These are phyloP conservation scores for Anseranas semipalmata DNA, from an alignment of 2,113 vertebrate genomes.

Conservation along the genomic window DNA sequence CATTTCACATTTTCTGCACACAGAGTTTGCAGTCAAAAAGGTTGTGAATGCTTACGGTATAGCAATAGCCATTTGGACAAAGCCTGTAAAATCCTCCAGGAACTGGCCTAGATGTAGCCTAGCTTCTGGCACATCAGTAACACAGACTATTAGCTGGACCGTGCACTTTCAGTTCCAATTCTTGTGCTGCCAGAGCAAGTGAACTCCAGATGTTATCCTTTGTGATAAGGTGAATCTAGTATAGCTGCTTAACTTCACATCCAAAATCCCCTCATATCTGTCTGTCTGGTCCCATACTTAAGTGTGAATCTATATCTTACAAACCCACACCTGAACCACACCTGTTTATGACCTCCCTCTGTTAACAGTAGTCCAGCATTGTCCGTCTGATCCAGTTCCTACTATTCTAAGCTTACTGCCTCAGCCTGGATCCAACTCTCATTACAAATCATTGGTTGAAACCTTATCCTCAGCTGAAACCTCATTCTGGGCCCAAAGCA, in stretches of 20 bases:
- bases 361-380: not conserved
- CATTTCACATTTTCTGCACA: not conserved
- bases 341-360: not conserved
- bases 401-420: not conserved
- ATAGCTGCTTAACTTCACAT: not conserved
- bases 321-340: not conserved
- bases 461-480: not conserved
- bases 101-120: not conserved
- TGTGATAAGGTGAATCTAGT: not conserved
- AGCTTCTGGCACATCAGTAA: not conserved
- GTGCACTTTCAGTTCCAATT: not conserved
- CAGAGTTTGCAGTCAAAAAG: not conserved
- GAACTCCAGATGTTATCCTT: not conserved
- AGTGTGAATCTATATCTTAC: not conserved
- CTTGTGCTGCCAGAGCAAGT: not conserved
- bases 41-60: not conserved
- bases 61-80: not conserved
- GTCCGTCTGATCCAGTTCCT: not conserved
- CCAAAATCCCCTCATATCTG: not conserved
- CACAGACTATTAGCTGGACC: not conserved
- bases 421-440: not conserved
- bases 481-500: not conserved
- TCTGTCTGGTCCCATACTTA: not conserved
- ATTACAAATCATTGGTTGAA: not conserved
- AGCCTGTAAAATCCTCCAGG: not conserved